Conservation (phyloP, 2,797 vertebrate genomes). For the Sebastolobus altivelis region DNA sequence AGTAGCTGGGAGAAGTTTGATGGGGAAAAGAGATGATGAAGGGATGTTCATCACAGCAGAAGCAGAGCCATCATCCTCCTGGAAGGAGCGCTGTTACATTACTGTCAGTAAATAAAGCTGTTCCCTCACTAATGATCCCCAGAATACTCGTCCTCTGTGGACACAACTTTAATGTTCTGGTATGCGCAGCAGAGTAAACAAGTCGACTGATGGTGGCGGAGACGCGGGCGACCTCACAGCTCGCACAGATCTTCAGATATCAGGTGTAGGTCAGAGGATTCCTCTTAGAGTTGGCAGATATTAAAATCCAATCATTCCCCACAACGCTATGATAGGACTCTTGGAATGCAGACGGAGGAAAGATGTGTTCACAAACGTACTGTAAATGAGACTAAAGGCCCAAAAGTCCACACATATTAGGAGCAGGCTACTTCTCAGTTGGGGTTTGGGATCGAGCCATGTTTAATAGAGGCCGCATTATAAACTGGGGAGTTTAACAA, state of each 20-base stretch:
- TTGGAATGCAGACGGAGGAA: background rate
- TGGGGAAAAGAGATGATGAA: slow-evolving; percentile 26
- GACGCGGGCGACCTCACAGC: background rate
- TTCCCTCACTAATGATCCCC: slow-evolving; percentile 47
- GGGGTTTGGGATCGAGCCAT: background rate
- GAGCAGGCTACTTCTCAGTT: background rate
- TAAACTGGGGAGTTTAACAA: background rate
- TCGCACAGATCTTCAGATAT: background rate
- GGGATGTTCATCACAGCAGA: slow-evolving; percentile 44
- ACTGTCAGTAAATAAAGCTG: slow-evolving; percentile 55
- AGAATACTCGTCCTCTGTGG: slow-evolving; percentile 22
- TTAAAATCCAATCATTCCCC: background rate
- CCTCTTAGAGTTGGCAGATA: slow-evolving; percentile 3
- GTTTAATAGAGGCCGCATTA: background rate
- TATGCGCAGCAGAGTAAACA: slow-evolving; percentile 22
- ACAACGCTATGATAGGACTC: background rate
- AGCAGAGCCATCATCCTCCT: slow-evolving; percentile 46
- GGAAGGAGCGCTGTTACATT: slow-evolving; percentile 34
- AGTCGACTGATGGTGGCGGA: background rate
- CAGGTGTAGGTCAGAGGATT: background rate
- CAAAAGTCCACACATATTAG: background rate
- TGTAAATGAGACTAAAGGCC: background rate
- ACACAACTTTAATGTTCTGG: slow-evolving; percentile 35
- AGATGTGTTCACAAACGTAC: background rate
- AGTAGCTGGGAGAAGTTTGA: slow-evolving; percentile 47